Evolutionary conservation across 2,888 invertebrate genomes (phyloP).

Genomic region (Euzetes globulus): DNA sequence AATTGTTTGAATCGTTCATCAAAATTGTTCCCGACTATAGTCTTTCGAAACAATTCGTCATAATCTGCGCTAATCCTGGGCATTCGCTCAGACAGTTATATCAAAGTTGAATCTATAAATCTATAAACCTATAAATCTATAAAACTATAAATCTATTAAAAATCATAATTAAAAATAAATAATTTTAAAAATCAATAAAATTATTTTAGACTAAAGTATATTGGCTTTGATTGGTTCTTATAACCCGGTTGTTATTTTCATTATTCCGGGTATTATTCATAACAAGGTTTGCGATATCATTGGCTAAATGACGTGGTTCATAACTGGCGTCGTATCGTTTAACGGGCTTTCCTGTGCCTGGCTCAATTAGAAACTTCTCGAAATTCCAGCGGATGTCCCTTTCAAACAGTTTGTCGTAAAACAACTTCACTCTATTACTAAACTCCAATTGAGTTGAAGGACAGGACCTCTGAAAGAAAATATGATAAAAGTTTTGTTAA

Average conservation of each 20-base stretch:
- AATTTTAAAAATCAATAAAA: neutral
- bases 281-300: conserved; percentile 39
- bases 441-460: conserved; percentile 46
- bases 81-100: neutral
- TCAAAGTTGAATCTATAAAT: too few relatives aligned
- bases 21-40: conserved; percentile 5
- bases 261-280: neutral
- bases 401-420: conserved; percentile 45
- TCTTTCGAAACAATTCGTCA: conserved; percentile 11
- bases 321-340: conserved; percentile 45
- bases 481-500: neutral
- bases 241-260: neutral
- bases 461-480: conserved; percentile 44
- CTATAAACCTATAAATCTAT: neutral
- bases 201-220: neutral
- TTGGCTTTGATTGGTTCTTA: neutral
- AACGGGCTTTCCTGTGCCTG: conserved; percentile 43
- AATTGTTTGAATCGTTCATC: neutral
- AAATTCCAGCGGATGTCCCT: conserved; percentile 50
- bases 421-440: conserved; percentile 43
- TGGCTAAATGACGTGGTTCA: conserved; percentile 42
- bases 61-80: neutral
- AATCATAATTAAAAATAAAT: neutral
- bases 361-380: conserved; percentile 49
- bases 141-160: neutral